Evolutionary conservation across 1,140 invertebrate species (phyloP), one percentile per base, ranked within the genome.

Genomic region (Nasonia longicornis): DNA sequence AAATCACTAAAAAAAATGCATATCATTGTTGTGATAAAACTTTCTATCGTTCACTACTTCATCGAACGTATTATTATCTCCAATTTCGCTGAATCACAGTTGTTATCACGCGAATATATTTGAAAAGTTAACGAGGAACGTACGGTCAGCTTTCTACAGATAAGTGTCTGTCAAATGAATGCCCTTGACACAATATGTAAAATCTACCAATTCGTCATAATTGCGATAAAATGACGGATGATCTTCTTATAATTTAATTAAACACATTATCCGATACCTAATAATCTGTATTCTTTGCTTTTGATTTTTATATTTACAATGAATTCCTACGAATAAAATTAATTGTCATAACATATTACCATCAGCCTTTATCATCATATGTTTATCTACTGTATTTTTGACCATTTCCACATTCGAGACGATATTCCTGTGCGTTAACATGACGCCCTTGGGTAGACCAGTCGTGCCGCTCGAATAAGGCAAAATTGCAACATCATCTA

Each of bases 401-500:
- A 91, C 81, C 90, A 95, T 94, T 29, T 90, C 86, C 69, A 96
- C 91, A 86, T 94, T 95, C 3, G 94, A 90, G 11, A 96, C 89
- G 4, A 97, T 86, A 91, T 96, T 97, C 66, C 87, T 90, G 86
- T 98, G 95, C 0, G 96, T 95, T 26, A 98, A 90, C 92, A 96
- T 95, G 0, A 98, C 97, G 16, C 97, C 97, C 91, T 98, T 98
- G 0, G 97, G 97, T 73, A 96, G 87, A 71, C 97, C 96, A 45
- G 97, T 98, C 0, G 97, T 98, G 7, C 97, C 97, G 89, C 96
- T 97, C 0, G 96, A 95, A 86, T 94, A 95, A 0, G 94, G 94
- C 80, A 95, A 88, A 29, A 93, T 81, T 2, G 92, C 93, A 2
- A 92, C 45, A 83, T 94, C 92, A 38, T 93, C 88, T 0, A 84